Base-by-base conservation (phyloP, 2,888 invertebrate species). In the Xestia ashworthii region DNA sequence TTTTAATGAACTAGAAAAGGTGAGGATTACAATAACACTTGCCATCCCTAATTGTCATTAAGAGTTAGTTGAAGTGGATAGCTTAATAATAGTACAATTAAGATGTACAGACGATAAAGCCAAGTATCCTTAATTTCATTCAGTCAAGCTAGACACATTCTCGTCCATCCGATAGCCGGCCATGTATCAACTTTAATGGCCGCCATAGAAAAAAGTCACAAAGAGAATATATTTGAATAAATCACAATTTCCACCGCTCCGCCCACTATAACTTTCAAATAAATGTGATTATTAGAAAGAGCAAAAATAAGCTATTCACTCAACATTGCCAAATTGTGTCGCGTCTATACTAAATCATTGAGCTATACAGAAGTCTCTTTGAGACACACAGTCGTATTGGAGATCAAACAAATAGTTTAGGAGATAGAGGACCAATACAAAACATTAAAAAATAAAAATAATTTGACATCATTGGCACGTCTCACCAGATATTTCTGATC, bases 311-410 rank as follows among this genome's bases (percentile, higher is more conserved):
- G 88, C 90, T 87, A 91, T 91, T 91, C 90, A 88, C 84, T 91
- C 88, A 88, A 87, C 91, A 92, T 91, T 92, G 94, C 93, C 92
- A 93, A 94, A 93, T 91, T 90, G 89, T 93, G 93, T 93, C 93
- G 90, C 89, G 77, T 90, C 38, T 89, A 81, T 81, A 84, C 93
- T 94, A 95, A 95, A 94, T 95, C 93, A 94, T 90, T 90, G 83
- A 68, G 78, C 81, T 84, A 87, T 90, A 89, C 84, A 84, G 88
- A 90, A 92, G 84, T 90, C 88, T 78, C 67, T 82, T 71, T 74
- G 86, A 82, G 74, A 85, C 82, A 81, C 73, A 84, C 75, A 25
- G 77, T 76, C 76, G 11, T 53, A 32, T 73, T 71, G 48, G 32
- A 75, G 32, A 69, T 74, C 60, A 76, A 82, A 83, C 78, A 78